Conservation (phyloP, 2,797 vertebrate species). For the Anguilla marmorata region DNA sequence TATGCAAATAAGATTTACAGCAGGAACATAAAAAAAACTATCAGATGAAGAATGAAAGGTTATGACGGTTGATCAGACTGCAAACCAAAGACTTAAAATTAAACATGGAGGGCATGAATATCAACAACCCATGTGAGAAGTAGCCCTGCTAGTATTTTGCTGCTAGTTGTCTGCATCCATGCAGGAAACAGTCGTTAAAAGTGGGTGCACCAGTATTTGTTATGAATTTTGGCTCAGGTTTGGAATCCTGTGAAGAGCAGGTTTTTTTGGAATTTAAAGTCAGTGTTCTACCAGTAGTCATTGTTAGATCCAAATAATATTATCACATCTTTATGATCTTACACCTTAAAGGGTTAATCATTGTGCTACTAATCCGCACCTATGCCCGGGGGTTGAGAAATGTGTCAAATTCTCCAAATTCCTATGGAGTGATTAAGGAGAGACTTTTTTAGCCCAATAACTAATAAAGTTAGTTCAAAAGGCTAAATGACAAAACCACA, state of each 20-base stretch:
- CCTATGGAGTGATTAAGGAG: neutral
- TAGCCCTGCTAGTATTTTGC: neutral
- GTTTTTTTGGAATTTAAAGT: too few species aligned
- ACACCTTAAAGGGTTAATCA: too few species aligned
- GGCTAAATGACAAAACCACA: too few species aligned
- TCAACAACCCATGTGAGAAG: neutral
- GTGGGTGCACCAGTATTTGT: neutral
- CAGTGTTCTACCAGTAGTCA: too few species aligned
- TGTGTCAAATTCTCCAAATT: neutral
- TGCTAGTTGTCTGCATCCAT: neutral
- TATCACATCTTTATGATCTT: too few species aligned
- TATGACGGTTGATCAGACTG: constrained; percentile 4
- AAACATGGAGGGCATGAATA: neutral
- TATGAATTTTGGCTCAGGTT: neutral
- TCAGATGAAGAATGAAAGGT: constrained; percentile 4
- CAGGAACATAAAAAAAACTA: constrained; percentile 6
- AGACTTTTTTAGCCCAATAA: neutral
- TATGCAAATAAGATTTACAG: constrained; percentile 10
- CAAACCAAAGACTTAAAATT: neutral
- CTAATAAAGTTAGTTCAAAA: too few species aligned
- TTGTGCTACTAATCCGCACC: neutral
- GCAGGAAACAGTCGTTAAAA: neutral
- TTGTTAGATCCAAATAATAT: too few species aligned
- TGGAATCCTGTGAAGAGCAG: too few species aligned
- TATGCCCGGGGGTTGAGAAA: neutral